A percentile compares a stretch with the other conserved stretches of the same genome.
Conservation (phyloP, 2,797 vertebrate genomes). For the Vultur gryphus region DNA sequence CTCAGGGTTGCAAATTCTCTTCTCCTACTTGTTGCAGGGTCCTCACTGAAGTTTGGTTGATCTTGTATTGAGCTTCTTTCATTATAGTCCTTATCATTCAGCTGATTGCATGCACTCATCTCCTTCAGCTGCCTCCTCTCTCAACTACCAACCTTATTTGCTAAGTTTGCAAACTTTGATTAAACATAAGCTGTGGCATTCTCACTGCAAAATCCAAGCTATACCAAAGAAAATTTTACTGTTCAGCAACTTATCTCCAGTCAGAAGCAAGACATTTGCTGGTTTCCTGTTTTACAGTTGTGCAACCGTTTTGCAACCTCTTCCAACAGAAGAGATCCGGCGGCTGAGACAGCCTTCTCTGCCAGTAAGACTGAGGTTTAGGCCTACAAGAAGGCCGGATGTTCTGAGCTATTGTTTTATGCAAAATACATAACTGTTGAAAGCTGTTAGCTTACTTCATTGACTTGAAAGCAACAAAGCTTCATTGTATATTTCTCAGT, state of each 20-base stretch:
- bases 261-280: neutral
- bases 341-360: neutral
- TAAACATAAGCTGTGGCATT: neutral
- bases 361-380: neutral
- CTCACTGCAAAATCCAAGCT: neutral
- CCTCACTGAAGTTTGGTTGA: neutral
- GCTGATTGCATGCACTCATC: neutral
- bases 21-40: neutral
- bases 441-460: constrained; percentile 9
- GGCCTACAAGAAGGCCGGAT: neutral
- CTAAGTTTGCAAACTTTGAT: neutral
- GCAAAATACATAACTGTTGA: neutral
- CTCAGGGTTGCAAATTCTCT: neutral
- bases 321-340: neutral
- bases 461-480: neutral
- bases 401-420: constrained; percentile 1
- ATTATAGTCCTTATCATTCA: neutral
- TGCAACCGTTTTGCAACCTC: neutral
- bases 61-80: neutral
- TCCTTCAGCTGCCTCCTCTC: neutral
- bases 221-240: neutral
- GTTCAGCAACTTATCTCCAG: neutral
- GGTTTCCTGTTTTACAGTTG: neutral
- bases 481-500: neutral
- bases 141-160: neutral